A percentile compares a stretch with the other conserved stretches of the same genome.
Conservation (phyloP, 2,888 invertebrate genomes). For the Candidula unifasciata region DNA sequence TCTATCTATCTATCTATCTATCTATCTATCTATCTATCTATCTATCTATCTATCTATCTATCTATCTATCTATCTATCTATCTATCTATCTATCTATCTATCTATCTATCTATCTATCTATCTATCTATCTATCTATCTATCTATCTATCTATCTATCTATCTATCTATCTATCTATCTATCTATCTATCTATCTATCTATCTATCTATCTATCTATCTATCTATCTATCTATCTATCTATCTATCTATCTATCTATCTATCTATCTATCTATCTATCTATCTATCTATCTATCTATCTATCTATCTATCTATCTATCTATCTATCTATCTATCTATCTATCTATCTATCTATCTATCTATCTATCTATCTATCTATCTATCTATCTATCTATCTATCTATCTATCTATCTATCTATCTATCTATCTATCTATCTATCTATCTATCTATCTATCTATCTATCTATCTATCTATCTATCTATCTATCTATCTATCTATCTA, state of each 20-base stretch:
- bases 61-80: background rate
- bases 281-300: background rate
- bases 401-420: too few relatives aligned
- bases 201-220: too few relatives aligned
- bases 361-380: background rate
- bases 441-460: background rate
- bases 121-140: background rate
- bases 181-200: too few relatives aligned
- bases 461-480: background rate
- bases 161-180: background rate
- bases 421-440: too few relatives aligned
- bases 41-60: background rate
- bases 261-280: background rate
- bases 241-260: background rate
- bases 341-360: background rate
- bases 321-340: background rate
- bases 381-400: too few relatives aligned
- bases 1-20: too few relatives aligned
- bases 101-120: too few relatives aligned
- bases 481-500: background rate
- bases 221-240: too few relatives aligned
- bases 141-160: background rate
- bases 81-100: background rate
- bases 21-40: too few relatives aligned
- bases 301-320: too few relatives aligned